Evolutionary conservation across 2,888 invertebrate species (phyloP).

Genomic region (Dynastes grantii): DNA sequence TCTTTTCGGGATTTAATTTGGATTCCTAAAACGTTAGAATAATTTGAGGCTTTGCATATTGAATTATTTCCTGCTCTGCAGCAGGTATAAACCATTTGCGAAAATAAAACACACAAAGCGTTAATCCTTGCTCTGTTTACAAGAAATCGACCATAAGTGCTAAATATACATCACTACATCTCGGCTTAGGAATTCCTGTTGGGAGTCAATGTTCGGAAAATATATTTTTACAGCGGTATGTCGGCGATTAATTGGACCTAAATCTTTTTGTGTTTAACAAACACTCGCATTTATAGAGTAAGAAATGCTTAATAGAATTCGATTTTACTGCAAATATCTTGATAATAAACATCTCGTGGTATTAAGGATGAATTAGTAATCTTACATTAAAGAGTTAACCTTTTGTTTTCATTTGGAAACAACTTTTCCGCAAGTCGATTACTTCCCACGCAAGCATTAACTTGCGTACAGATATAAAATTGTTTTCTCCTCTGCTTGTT

Average conservation of each 20-base stretch:
- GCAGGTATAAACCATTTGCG: not conserved
- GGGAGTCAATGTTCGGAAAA: slow-evolving; percentile 49
- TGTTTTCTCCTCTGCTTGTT: too few species aligned
- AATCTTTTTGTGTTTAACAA: slow-evolving; percentile 38
- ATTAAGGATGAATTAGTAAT: too few species aligned
- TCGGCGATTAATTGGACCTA: slow-evolving; percentile 42
- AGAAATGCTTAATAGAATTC: not conserved
- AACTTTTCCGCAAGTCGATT: too few species aligned
- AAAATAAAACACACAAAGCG: slow-evolving; percentile 12
- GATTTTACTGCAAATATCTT: too few species aligned
- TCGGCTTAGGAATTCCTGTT: slow-evolving; percentile 39
- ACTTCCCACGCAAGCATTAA: too few species aligned
- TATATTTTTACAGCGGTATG: slow-evolving; percentile 49
- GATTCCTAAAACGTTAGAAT: too few species aligned
- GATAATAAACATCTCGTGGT: too few species aligned
- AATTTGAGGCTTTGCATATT: not conserved
- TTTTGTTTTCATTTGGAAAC: too few species aligned
- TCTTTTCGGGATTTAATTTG: too few species aligned
- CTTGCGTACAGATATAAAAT: too few species aligned
- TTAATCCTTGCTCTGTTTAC: slow-evolving; percentile 21
- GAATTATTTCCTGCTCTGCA: not conserved
- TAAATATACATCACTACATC: slow-evolving; percentile 42
- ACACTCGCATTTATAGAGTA: slow-evolving; percentile 2
- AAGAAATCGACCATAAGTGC: slow-evolving; percentile 31
- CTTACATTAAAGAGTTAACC: too few species aligned